These are phyloP conservation scores for Lamprologus ornatipinnis DNA, from an alignment of 2,113 vertebrate genomes.

Conservation along the genomic window DNA sequence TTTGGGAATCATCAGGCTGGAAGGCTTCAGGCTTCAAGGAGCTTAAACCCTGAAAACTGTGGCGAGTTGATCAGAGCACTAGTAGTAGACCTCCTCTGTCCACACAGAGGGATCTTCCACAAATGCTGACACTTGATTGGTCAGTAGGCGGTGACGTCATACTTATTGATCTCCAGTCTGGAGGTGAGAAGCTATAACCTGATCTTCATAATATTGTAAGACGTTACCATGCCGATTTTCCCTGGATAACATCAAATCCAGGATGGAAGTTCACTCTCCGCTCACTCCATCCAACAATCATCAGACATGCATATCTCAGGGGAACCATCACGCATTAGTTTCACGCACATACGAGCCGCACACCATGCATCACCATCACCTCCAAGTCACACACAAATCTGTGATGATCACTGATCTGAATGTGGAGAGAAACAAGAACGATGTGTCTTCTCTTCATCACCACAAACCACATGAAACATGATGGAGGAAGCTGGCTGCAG, in stretches of 20 bases:
- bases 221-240: not conserved
- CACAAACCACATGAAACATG: not conserved
- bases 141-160: not conserved
- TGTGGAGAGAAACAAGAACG: not conserved
- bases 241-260: not conserved
- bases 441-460: not conserved
- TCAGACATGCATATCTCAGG: not conserved
- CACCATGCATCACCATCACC: not conserved
- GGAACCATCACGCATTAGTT: not conserved
- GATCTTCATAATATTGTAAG: not conserved
- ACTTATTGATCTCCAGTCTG: not conserved
- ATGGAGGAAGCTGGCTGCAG: not conserved
- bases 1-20: not conserved
- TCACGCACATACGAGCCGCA: rapidly evolving
- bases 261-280: rapidly evolving
- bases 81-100: not conserved
- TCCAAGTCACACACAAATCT: not conserved
- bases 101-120: not conserved
- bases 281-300: not conserved
- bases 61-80: rapidly evolving
- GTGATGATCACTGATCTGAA: not conserved
- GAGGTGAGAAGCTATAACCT: not conserved
- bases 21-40: not conserved
- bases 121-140: rapidly evolving
- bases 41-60: not conserved